These are phyloP conservation scores for Phyllotreta striolata DNA, from an alignment of 2,888 invertebrate genomes.

Conservation along the genomic window DNA sequence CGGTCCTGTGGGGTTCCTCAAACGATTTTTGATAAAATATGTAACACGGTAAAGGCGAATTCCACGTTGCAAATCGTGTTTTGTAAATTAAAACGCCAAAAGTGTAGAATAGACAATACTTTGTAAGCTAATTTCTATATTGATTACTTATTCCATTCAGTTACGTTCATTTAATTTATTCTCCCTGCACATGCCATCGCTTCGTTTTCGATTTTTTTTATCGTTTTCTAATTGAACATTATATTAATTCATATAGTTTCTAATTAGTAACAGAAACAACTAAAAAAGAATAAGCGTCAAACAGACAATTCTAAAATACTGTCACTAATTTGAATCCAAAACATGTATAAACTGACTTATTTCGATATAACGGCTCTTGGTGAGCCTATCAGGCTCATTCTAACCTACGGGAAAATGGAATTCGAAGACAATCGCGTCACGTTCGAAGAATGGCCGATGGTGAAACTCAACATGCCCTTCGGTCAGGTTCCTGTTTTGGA, in stretches of 20 bases:
- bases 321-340: too few species aligned
- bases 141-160: neutral
- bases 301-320: too few species aligned
- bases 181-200: neutral
- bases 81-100: slow-evolving; percentile 38
- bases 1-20: slow-evolving; percentile 29
- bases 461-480: slow-evolving; percentile 65
- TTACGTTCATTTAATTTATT: slow-evolving; percentile 1
- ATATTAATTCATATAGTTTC: too few species aligned
- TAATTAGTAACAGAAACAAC: too few species aligned
- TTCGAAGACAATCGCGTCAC: slow-evolving; percentile 69
- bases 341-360: slow-evolving; percentile 67
- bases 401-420: slow-evolving; percentile 68
- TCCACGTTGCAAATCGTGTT: slow-evolving; percentile 53
- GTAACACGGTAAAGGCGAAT: slow-evolving; percentile 54
- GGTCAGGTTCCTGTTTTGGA: slow-evolving; percentile 71
- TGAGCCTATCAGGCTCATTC: slow-evolving; percentile 70
- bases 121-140: neutral
- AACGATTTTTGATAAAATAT: slow-evolving; percentile 42
- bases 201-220: slow-evolving; percentile 9
- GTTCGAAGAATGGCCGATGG: slow-evolving; percentile 52
- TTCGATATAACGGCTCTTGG: slow-evolving; percentile 70
- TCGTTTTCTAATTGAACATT: too few species aligned
- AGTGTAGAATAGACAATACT: slow-evolving; percentile 5
- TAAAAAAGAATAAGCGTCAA: too few species aligned